These are phyloP conservation scores for Daktulosphaira vitifoliae DNA, from an alignment of 1,140 invertebrate genomes.

Conservation along the genomic window DNA sequence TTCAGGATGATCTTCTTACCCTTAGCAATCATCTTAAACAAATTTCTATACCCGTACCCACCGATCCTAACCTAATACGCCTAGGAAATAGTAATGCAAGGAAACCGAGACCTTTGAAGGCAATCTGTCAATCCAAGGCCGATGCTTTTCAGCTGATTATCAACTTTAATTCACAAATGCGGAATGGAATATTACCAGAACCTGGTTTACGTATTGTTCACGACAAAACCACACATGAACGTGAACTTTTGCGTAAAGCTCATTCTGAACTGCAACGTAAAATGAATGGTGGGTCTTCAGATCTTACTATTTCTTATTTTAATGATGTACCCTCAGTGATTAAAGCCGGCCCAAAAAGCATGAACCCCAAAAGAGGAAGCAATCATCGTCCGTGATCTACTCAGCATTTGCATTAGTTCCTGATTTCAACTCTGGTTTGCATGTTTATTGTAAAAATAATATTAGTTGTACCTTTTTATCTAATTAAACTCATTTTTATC, in stretches of 20 bases:
- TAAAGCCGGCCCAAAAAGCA: background rate
- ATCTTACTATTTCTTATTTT: background rate
- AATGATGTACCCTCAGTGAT: background rate
- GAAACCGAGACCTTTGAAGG: too few species aligned
- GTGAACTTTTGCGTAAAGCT: too few species aligned
- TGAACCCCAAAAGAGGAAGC: conserved; percentile 7
- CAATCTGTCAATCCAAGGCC: too few species aligned
- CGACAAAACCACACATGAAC: background rate
- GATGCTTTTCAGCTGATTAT: too few species aligned
- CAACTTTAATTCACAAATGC: too few species aligned
- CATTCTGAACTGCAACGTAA: too few species aligned
- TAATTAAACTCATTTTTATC: too few species aligned
- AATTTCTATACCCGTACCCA: background rate
- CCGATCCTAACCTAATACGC: background rate
- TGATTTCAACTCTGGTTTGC: background rate
- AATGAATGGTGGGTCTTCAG: background rate
- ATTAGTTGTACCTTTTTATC: too few species aligned
- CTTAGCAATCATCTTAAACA: background rate
- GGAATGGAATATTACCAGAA: background rate
- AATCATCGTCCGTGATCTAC: background rate
- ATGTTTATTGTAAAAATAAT: background rate
- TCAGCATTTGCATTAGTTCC: background rate
- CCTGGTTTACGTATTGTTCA: background rate
- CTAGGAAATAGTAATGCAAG: background rate
- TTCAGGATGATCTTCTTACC: too few species aligned